Evolutionary conservation across 2,888 invertebrate genomes (phyloP).

Genomic region (Zele albiditarsus): DNA sequence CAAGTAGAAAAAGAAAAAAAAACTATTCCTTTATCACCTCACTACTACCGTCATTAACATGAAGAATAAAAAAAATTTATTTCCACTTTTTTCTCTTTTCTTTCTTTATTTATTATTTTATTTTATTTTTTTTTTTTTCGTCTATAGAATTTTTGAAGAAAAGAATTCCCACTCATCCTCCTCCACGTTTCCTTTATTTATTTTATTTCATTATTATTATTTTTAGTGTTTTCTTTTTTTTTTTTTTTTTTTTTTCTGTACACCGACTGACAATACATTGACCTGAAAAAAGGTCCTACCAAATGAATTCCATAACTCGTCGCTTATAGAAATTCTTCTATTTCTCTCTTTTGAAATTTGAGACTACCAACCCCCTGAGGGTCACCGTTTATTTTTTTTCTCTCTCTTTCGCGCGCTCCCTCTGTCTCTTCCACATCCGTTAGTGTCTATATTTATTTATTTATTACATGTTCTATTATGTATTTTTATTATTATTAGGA

Average conservation of each 20-base stretch:
- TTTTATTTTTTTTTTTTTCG: neutral
- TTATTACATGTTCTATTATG: neutral
- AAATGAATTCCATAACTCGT: constrained; percentile 2
- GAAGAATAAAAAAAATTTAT: neutral
- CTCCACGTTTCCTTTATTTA: neutral
- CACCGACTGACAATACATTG: constrained; percentile 8
- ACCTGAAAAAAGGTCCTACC: constrained; percentile 4
- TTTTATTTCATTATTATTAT: constrained; percentile 7
- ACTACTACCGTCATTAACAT: neutral
- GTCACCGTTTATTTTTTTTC: neutral
- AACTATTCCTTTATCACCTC: neutral
- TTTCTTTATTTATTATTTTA: neutral
- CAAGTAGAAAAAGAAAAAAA: neutral
- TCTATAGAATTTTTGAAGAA: constrained; percentile 1
- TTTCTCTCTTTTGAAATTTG: neutral
- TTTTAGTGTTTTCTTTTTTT: neutral
- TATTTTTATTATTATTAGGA: neutral
- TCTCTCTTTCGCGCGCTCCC: neutral
- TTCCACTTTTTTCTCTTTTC: neutral
- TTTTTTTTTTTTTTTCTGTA: neutral
- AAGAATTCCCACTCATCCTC: neutral
- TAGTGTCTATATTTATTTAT: constrained; percentile 1
- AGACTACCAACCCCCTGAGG: neutral
- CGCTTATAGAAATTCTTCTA: neutral
- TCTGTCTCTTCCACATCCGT: neutral